A percentile compares a stretch with the other conserved stretches of the same genome.
phyloP scores from a whole-genome alignment of 2,113 vertebrate genomes.

The Coryphaenoides rupestris region DNA sequence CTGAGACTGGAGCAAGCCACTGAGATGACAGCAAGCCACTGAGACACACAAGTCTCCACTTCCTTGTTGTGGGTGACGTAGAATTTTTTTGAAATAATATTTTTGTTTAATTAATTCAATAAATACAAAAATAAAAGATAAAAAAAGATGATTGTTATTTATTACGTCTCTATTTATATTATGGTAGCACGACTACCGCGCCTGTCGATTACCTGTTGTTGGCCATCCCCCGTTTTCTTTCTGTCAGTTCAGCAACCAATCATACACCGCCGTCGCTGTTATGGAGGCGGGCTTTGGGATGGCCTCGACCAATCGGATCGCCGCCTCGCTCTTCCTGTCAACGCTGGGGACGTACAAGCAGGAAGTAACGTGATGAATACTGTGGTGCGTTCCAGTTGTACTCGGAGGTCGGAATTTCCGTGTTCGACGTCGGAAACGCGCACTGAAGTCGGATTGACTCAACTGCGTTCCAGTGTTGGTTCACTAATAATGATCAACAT shows the following conservation, averaged over 20 bases:
- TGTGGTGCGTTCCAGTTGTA: conserved; percentile 7
- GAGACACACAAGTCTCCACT: conserved; percentile 45
- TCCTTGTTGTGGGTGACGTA: conserved; percentile 61
- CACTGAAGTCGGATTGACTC: too few species aligned
- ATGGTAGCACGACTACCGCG: too few species aligned
- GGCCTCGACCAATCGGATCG: conserved; percentile 42
- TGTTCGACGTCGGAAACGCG: too few species aligned
- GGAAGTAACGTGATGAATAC: conserved; percentile 52
- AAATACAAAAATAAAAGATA: too few species aligned
- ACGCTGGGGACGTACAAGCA: conserved; percentile 22
- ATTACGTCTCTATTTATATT: too few species aligned
- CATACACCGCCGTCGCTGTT: conserved; percentile 3
- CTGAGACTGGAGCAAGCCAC: conserved; percentile 21
- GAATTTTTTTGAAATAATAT: too few species aligned
- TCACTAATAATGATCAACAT: too few species aligned
- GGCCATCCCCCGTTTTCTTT: background rate
- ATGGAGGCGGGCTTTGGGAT: conserved; percentile 39
- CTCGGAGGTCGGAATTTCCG: too few species aligned
- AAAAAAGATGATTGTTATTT: too few species aligned
- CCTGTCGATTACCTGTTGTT: too few species aligned
- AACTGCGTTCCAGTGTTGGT: conserved; percentile 34
- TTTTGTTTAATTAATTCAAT: too few species aligned
- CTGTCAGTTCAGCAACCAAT: conserved; percentile 40
- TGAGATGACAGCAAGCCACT: conserved; percentile 57
- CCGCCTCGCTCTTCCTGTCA: conserved; percentile 21